Evolutionary conservation across 1,140 invertebrate species (phyloP).

Genomic region (Mactra quadrangularis): DNA sequence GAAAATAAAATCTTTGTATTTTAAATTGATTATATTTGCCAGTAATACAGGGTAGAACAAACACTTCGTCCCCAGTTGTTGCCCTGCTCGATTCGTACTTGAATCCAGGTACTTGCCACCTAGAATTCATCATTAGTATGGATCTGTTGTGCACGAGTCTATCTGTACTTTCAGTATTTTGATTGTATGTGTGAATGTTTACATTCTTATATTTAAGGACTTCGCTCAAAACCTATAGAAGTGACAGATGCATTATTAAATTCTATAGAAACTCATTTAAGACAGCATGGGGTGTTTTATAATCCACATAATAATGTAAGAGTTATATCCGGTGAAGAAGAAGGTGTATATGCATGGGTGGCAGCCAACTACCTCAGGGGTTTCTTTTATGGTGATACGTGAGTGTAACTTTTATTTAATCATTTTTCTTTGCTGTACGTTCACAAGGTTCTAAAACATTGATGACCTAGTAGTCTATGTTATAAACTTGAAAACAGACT

Average conservation of each 20-base stretch:
- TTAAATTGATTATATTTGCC: too few relatives aligned
- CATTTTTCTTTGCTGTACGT: background rate
- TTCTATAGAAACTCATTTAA: slow-evolving; percentile 43
- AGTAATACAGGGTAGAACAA: too few relatives aligned
- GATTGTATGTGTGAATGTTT: background rate
- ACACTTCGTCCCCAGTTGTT: too few relatives aligned
- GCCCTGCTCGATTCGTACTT: too few relatives aligned
- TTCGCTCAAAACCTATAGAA: slow-evolving; percentile 63
- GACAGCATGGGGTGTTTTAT: slow-evolving; percentile 66
- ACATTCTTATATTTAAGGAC: slow-evolving; percentile 63
- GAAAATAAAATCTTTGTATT: too few relatives aligned
- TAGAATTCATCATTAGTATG: too few relatives aligned
- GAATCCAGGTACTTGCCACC: too few relatives aligned
- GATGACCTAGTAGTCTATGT: background rate
- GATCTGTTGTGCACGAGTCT: too few relatives aligned
- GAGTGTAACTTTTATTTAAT: slow-evolving; percentile 1
- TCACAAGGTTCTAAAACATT: background rate
- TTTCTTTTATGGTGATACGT: slow-evolving; percentile 71
- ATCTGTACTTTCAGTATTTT: slow-evolving; percentile 10
- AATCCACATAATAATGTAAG: slow-evolving; percentile 75
- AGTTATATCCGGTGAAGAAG: slow-evolving; percentile 84
- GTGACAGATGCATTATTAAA: slow-evolving; percentile 64
- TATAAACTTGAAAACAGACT: background rate
- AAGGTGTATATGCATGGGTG: slow-evolving; percentile 85
- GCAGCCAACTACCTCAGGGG: slow-evolving; percentile 84